Evolutionary conservation across 2,888 invertebrate genomes (phyloP).

Genomic region (Icerya purchasi): DNA sequence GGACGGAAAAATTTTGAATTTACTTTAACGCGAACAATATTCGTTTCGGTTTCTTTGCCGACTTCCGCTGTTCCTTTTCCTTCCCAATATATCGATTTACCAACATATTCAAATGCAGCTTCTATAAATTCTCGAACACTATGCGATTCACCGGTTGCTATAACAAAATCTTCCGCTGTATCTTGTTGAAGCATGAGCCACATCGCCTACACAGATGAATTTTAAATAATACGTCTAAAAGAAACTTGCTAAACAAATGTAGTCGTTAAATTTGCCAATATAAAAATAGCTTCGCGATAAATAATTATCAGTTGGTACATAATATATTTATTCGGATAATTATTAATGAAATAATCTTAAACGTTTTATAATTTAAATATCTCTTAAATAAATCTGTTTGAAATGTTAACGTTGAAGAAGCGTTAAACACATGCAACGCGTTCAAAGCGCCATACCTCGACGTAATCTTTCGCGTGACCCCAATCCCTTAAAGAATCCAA

Average conservation of each 20-base stretch:
- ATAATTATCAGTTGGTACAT: too few species aligned
- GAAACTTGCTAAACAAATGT: too few species aligned
- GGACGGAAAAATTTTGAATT: conserved; percentile 91
- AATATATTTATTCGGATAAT: too few species aligned
- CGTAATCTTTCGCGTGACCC: conserved; percentile 93
- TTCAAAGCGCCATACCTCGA: too few species aligned
- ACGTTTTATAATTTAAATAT: too few species aligned
- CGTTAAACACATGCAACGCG: too few species aligned
- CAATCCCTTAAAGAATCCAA: conserved; percentile 90
- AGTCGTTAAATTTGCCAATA: too few species aligned
- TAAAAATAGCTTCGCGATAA: too few species aligned
- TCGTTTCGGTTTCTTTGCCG: conserved; percentile 43
- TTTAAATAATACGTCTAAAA: conserved; percentile 1
- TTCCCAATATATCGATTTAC: conserved; percentile 63
- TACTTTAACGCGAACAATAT: conserved; percentile 57
- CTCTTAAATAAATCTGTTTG: too few species aligned
- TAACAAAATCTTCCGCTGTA: conserved; percentile 82
- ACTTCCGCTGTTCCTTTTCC: conserved; percentile 67
- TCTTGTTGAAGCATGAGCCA: conserved; percentile 96
- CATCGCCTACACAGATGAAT: conserved; percentile 80
- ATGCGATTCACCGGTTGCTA: conserved; percentile 85
- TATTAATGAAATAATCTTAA: too few species aligned
- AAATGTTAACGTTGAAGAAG: too few species aligned
- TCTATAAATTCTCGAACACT: conserved; percentile 94
- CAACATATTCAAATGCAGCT: conserved; percentile 64